phyloP scores from a whole-genome alignment of 2,113 vertebrate species.

The Chaetorhynchus papuensis region DNA sequence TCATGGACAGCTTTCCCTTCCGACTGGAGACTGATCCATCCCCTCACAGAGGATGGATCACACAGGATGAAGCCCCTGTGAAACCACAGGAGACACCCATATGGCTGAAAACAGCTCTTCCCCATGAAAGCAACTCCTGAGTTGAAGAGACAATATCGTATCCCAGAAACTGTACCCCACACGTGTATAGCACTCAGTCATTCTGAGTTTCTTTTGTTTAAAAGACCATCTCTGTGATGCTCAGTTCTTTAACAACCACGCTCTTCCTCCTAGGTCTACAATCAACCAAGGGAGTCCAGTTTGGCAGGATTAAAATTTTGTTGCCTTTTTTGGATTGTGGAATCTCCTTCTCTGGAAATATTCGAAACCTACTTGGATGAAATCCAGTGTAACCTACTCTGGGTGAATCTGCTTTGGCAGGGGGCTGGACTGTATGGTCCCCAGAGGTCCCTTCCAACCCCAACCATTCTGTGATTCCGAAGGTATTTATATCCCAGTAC shows the following conservation, averaged over 20 bases:
- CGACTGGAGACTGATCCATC: not conserved
- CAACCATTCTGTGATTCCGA: not conserved
- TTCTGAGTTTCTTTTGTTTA: not conserved
- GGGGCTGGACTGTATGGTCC: not conserved
- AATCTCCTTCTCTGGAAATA: not conserved
- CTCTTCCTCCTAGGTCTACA: not conserved
- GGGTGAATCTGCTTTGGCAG: not conserved
- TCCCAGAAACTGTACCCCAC: not conserved
- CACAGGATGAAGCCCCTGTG: not conserved
- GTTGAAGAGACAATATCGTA: not conserved
- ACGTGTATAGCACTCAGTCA: accelerated
- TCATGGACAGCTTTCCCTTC: not conserved
- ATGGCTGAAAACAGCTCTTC: not conserved
- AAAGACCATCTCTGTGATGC: not conserved
- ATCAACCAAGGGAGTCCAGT: not conserved
- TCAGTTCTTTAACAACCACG: not conserved
- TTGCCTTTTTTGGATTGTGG: not conserved
- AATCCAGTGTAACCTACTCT: accelerated
- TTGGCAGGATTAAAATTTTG: not conserved
- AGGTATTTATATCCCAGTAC: not conserved
- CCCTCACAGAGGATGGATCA: not conserved
- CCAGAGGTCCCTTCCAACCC: not conserved
- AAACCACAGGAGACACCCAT: not conserved
- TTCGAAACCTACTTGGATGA: not conserved
- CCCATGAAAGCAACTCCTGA: not conserved